Evolutionary conservation across 2,113 vertebrate species (phyloP).

Genomic region (Scatophagus argus): DNA sequence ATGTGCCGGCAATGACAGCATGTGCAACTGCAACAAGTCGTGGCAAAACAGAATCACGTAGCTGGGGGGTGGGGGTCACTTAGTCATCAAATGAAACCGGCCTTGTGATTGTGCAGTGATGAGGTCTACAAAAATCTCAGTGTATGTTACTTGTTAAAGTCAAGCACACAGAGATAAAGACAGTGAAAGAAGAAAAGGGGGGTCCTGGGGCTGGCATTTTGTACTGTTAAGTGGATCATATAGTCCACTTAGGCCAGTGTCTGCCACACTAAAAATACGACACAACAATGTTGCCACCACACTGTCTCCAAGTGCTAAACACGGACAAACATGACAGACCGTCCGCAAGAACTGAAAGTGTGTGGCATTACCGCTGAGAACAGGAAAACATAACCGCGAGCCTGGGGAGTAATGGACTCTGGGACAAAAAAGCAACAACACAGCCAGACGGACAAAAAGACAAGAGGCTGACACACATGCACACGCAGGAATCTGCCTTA

Average conservation of each 20-base stretch:
- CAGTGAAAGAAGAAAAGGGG: slow-evolving; percentile 5
- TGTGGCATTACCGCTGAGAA: slow-evolving; percentile 14
- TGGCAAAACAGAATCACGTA: slow-evolving; percentile 47
- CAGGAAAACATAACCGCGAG: slow-evolving; percentile 47
- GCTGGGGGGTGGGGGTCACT: slow-evolving; percentile 14
- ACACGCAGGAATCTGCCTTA: slow-evolving; percentile 35
- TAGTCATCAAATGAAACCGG: slow-evolving; percentile 39
- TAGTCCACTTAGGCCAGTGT: slow-evolving; percentile 35
- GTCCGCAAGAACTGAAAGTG: slow-evolving; percentile 50
- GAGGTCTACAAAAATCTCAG: not conserved
- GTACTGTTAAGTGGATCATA: slow-evolving; percentile 53
- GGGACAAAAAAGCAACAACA: slow-evolving; percentile 31
- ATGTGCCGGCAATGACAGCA: slow-evolving; percentile 63
- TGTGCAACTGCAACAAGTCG: slow-evolving; percentile 27
- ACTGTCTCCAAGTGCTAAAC: slow-evolving; percentile 50
- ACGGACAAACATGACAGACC: slow-evolving; percentile 49
- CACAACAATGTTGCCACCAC: slow-evolving; percentile 54
- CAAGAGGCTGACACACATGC: slow-evolving; percentile 22
- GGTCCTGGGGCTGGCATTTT: slow-evolving; percentile 16
- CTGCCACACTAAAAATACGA: slow-evolving; percentile 59
- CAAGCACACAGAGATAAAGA: not conserved
- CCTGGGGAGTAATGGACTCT: slow-evolving; percentile 31
- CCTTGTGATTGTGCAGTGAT: slow-evolving; percentile 36
- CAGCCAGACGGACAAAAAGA: slow-evolving; percentile 15
- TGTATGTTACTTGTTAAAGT: slow-evolving; percentile 14